Conservation (phyloP, 1,140 invertebrate genomes). For the Babylonia areolata region DNA sequence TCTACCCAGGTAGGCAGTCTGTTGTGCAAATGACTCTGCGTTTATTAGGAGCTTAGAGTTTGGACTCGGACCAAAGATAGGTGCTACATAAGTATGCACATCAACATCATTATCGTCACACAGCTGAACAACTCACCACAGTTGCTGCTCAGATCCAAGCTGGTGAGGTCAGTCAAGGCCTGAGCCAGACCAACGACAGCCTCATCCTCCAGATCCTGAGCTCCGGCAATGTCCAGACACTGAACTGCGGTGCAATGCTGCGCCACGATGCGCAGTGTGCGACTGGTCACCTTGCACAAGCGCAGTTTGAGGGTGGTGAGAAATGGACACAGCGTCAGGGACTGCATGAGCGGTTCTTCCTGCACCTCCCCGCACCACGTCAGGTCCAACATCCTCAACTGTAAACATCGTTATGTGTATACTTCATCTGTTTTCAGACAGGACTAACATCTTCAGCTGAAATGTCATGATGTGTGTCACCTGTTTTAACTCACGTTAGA, state of each 20-base stretch:
- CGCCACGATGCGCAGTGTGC: neutral
- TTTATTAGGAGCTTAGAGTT: no score
- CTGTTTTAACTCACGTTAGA: neutral
- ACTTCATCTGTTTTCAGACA: neutral
- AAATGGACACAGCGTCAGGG: neutral
- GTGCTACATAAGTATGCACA: no score
- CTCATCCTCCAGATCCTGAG: neutral
- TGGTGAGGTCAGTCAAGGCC: neutral
- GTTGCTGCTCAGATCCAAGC: neutral
- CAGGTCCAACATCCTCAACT: neutral
- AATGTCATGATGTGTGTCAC: neutral
- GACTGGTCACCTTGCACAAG: neutral
- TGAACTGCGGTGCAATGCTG: neutral
- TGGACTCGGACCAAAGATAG: no score
- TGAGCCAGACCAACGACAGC: neutral
- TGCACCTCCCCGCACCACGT: constrained; percentile 6
- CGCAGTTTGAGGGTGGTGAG: constrained; percentile 11
- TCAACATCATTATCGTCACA: no score
- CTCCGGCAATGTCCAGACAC: neutral
- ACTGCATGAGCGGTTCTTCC: neutral
- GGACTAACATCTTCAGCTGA: neutral
- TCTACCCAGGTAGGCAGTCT: no score
- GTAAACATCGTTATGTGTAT: no score
- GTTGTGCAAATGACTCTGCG: no score
- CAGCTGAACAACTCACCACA: constrained; percentile 1